Evolutionary conservation across 2,797 vertebrate species (phyloP).

Genomic region (Spinus pinus): DNA sequence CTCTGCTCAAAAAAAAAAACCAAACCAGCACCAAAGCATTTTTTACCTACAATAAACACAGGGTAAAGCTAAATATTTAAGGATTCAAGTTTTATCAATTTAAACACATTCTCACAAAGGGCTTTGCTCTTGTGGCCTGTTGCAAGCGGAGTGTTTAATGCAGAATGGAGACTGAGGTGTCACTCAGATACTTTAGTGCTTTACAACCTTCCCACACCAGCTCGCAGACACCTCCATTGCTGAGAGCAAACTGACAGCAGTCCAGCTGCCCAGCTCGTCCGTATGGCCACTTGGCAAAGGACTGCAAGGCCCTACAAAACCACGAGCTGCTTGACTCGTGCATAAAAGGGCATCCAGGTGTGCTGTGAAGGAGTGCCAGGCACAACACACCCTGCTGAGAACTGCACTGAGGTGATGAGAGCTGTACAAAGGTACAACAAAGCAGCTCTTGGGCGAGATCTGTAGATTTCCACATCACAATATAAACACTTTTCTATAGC

Average conservation of each 20-base stretch:
- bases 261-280: constrained; percentile 11
- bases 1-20: not conserved
- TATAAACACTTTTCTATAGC: not conserved
- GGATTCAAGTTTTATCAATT: not conserved
- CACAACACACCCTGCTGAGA: constrained; percentile 26
- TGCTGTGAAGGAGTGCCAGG: constrained; percentile 21
- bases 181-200: not conserved
- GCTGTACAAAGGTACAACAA: not conserved
- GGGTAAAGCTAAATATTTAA: not conserved
- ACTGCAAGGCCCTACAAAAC: not conserved
- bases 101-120: not conserved
- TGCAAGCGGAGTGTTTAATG: rapidly evolving
- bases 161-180: not conserved
- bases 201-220: not conserved
- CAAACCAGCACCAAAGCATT: not conserved
- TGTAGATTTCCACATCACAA: constrained; percentile 21
- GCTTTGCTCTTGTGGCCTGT: rapidly evolving
- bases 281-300: not conserved
- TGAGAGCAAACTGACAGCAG: constrained; percentile 18
- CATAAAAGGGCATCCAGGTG: constrained; percentile 9
- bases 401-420: not conserved
- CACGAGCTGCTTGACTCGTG: not conserved
- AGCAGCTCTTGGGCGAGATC: not conserved
- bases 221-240: not conserved
- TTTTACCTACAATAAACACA: not conserved